phyloP scores from a whole-genome alignment of 1,140 invertebrate species.

The Calephelis virginiensis region DNA sequence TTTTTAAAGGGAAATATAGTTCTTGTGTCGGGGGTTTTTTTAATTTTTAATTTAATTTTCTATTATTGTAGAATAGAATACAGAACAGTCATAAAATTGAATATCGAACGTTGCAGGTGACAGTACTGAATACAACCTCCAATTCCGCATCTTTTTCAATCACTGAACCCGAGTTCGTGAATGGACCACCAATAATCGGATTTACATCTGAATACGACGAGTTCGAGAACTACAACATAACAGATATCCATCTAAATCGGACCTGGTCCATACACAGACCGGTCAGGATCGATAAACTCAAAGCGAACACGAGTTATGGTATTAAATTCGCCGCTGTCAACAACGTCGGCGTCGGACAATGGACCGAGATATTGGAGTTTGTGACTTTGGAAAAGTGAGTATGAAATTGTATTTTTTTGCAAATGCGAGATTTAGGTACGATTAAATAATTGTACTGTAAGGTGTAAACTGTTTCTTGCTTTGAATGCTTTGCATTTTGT shows the following conservation, averaged over 20 bases:
- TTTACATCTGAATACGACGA: conserved; percentile 60
- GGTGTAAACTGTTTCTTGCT: no score
- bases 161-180: conserved; percentile 32
- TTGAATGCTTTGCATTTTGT: no score
- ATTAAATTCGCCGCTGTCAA: conserved; percentile 65
- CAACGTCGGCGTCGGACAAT: conserved; percentile 48
- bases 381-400: conserved; percentile 59
- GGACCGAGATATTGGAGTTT: conserved; percentile 47
- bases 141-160: conserved; percentile 53
- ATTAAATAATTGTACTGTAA: no score
- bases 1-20: no score
- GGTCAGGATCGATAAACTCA: conserved; percentile 50
- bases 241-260: conserved; percentile 54
- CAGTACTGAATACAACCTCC: conserved; percentile 39
- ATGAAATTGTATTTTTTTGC: background rate
- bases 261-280: conserved; percentile 57
- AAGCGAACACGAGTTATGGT: conserved; percentile 51
- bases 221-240: conserved; percentile 47
- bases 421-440: no score
- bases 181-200: conserved; percentile 48
- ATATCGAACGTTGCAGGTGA: conserved; percentile 36
- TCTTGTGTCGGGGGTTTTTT: no score
- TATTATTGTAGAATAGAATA: no score
- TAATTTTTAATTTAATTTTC: no score
- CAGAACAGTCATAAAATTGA: no score